Percentiles rank a stretch among this genome's conserved stretches.
These are phyloP conservation scores for Delichon dasypus DNA, from an alignment of 2,797 vertebrate species.

Conservation along the genomic window DNA sequence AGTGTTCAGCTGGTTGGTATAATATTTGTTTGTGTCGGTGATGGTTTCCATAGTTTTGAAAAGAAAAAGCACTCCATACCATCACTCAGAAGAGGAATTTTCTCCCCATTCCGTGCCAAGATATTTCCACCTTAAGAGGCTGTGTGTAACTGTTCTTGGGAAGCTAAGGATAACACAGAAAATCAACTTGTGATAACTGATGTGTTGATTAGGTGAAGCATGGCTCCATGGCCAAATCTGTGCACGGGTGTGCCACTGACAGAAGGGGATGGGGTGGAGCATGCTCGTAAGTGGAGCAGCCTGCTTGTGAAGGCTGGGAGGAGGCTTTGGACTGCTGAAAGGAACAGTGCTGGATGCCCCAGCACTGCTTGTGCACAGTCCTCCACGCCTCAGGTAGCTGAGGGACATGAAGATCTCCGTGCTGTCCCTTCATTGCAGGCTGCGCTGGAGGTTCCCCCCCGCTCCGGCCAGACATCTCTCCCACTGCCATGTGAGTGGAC, in stretches of 20 bases:
- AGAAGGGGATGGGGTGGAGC: rapidly evolving
- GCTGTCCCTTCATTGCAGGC: rapidly evolving
- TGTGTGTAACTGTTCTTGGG: neutral
- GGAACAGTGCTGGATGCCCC: neutral
- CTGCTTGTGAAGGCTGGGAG: too few species aligned
- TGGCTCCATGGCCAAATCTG: neutral
- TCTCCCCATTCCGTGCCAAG: neutral
- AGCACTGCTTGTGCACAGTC: rapidly evolving
- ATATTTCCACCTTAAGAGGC: neutral
- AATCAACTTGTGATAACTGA: neutral
- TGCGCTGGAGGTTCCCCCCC: too few species aligned
- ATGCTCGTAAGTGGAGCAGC: neutral
- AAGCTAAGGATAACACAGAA: neutral
- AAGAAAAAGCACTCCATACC: neutral
- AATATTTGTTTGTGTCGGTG: neutral
- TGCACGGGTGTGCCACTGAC: neutral
- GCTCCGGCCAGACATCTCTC: rapidly evolving
- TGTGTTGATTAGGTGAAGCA: neutral
- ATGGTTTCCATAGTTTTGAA: neutral
- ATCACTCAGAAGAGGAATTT: neutral
- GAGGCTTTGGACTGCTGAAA: neutral
- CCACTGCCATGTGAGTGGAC: rapidly evolving
- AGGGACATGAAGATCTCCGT: rapidly evolving
- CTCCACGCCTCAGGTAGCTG: rapidly evolving
- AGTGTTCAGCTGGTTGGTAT: neutral